Evolutionary conservation across 2,113 vertebrate species (phyloP), one percentile per base, ranked within the genome.

Genomic region (Scomber colias): DNA sequence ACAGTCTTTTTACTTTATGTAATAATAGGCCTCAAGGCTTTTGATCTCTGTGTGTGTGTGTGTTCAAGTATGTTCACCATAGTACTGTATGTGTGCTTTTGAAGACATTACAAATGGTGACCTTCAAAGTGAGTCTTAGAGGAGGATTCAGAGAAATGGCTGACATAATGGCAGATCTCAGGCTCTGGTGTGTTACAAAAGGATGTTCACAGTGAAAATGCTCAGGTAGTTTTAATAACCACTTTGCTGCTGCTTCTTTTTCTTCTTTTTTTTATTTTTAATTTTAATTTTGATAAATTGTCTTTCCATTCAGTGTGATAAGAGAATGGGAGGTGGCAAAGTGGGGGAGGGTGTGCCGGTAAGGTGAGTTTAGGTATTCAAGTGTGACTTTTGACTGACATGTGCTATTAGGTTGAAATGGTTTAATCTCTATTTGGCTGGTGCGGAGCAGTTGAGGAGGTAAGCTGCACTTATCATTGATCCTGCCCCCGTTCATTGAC

Each of bases 371-470:
- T 50, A 70, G 63, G 63, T 83, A 56, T 89, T 80, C 77, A 75
- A 62, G 75, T 84, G 77, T 75, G 85, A 89, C 84, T 84, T 87
- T 81, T 93, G 91, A 92, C 75, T 92, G 92, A 88, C 88, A 77
- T 86, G 83, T 84, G 82, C 87, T 90, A 85, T 91, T 91, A 89
- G 85, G 72, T 45, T 89, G 88, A 90, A 91, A 91, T 83, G 77
- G 83, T 90, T 91, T 92, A 90, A 90, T 93, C 90, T 91, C 85
- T 87, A 77, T 83, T 89, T 89, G 87, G 82, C 84, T 81, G 88
- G 78, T 75, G 85, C 21, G 61, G 55, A 80, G 81, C 56, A 67
- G 81, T 70, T 85, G 86, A 86, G 79, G 75, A 85, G 84, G 89
- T 91, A 91, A 86, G 87, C 82, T 75, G 86, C 86, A 92, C 88